A percentile compares a stretch with the other conserved stretches of the same genome.
phyloP scores from a whole-genome alignment of 35 echinoderm and acorn worm genomes.

The Ophioderma brevispina region DNA sequence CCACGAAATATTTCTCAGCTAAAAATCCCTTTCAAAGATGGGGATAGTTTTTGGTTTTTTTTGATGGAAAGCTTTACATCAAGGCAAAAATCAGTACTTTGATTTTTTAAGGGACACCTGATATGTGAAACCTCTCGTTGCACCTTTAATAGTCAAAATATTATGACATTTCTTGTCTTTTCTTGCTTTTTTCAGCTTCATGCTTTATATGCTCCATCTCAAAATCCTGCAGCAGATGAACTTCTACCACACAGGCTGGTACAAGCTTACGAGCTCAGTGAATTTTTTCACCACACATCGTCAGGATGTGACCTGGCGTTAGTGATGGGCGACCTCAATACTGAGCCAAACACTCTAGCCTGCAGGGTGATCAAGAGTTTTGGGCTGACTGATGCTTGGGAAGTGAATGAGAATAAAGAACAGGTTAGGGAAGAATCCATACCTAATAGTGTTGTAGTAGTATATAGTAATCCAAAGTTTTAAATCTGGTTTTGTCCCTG shows the following conservation, averaged over 20 bases:
- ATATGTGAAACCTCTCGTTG: too few species aligned
- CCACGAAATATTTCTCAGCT: too few species aligned
- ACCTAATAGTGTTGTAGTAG: too few species aligned
- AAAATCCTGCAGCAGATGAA: conserved; percentile 28
- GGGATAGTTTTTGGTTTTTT: too few species aligned
- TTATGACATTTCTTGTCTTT: too few species aligned
- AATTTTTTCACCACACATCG: conserved; percentile 50
- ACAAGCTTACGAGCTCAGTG: conserved; percentile 66
- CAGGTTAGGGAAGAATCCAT: not conserved
- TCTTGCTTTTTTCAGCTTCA: conserved; percentile 40
- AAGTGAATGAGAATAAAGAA: conserved; percentile 45
- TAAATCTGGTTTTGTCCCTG: too few species aligned
- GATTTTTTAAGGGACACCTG: too few species aligned
- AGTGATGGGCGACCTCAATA: conserved; percentile 67
- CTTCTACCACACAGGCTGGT: conserved; percentile 48
- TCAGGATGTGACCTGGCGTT: conserved; percentile 30
- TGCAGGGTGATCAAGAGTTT: conserved; percentile 2
- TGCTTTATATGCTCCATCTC: conserved; percentile 63
- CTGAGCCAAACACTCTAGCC: conserved; percentile 37
- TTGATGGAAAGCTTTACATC: too few species aligned
- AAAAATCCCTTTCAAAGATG: too few species aligned
- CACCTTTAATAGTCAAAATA: too few species aligned
- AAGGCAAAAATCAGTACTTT: too few species aligned
- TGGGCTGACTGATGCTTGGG: conserved; percentile 56
- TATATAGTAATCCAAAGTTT: too few species aligned